These are phyloP conservation scores for Watsonalla cultraria DNA, from an alignment of 2,888 invertebrate genomes.

Conservation along the genomic window DNA sequence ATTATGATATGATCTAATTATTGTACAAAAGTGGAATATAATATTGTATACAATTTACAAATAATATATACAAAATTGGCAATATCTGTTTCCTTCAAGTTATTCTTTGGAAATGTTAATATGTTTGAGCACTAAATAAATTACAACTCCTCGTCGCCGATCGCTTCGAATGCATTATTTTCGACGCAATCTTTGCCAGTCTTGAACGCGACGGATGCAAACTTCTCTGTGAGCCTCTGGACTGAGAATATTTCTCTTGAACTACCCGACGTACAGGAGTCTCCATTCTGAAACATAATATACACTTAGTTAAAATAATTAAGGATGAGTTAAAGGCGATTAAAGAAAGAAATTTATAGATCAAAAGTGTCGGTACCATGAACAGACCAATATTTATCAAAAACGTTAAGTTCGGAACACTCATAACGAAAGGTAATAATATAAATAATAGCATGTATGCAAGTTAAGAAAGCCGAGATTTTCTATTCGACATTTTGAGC, in stretches of 20 bases:
- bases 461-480: too few species aligned
- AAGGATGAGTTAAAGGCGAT: background rate
- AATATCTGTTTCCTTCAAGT: conserved; percentile 36
- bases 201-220: conserved; percentile 84
- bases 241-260: conserved; percentile 85
- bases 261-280: conserved; percentile 71
- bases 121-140: conserved; percentile 23
- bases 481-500: too few species aligned
- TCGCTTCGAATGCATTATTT: conserved; percentile 96
- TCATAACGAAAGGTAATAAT: too few species aligned
- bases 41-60: conserved; percentile 27
- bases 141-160: conserved; percentile 95
- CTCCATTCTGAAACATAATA: conserved; percentile 73
- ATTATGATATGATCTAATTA: conserved; percentile 23
- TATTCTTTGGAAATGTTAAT: conserved; percentile 46
- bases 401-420: too few species aligned
- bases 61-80: conserved; percentile 47
- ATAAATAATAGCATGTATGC: too few species aligned
- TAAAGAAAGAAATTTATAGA: too few species aligned
- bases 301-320: background rate
- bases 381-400: background rate
- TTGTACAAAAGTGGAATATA: conserved; percentile 27
- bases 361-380: too few species aligned
- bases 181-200: conserved; percentile 86
- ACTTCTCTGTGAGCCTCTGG: conserved; percentile 84